phyloP scores from a whole-genome alignment of 2,888 invertebrate species.

The Lacanobia wlatinum region DNA sequence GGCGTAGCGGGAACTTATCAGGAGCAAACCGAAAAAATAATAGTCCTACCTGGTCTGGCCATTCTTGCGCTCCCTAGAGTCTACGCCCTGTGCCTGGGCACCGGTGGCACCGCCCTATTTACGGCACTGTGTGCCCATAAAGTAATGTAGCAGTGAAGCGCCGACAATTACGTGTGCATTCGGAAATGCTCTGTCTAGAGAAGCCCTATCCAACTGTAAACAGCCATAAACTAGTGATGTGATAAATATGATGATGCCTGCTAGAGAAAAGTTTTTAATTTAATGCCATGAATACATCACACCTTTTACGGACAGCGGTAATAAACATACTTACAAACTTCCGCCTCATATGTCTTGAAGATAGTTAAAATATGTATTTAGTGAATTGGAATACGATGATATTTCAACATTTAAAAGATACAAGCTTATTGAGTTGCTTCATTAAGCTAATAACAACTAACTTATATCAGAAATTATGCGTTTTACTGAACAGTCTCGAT shows the following conservation, averaged over 20 bases:
- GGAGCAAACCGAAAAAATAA: too few relatives aligned
- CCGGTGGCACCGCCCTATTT: too few relatives aligned
- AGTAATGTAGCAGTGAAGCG: too few relatives aligned
- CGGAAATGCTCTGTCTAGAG: too few relatives aligned
- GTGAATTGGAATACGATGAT: slow-evolving; percentile 6
- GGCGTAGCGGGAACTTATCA: too few relatives aligned
- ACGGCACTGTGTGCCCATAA: too few relatives aligned
- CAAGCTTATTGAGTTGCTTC: background rate
- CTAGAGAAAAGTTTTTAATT: slow-evolving; percentile 3
- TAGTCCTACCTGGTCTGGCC: too few relatives aligned
- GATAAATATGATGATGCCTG: background rate
- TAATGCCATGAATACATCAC: slow-evolving; percentile 15
- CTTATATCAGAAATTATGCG: background rate
- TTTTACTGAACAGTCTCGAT: background rate
- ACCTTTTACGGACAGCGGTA: background rate
- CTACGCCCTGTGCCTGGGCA: too few relatives aligned
- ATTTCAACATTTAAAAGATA: slow-evolving; percentile 8
- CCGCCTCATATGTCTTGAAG: background rate
- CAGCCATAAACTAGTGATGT: background rate
- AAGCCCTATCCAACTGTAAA: too few relatives aligned
- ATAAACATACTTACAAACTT: slow-evolving; percentile 41
- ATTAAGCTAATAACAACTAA: background rate
- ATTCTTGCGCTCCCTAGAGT: too few relatives aligned
- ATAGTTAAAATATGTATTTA: slow-evolving; percentile 43
- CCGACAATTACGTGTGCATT: too few relatives aligned